These are phyloP conservation scores for Drosophila leontia DNA, from an alignment of 1,140 invertebrate genomes.

Conservation along the genomic window DNA sequence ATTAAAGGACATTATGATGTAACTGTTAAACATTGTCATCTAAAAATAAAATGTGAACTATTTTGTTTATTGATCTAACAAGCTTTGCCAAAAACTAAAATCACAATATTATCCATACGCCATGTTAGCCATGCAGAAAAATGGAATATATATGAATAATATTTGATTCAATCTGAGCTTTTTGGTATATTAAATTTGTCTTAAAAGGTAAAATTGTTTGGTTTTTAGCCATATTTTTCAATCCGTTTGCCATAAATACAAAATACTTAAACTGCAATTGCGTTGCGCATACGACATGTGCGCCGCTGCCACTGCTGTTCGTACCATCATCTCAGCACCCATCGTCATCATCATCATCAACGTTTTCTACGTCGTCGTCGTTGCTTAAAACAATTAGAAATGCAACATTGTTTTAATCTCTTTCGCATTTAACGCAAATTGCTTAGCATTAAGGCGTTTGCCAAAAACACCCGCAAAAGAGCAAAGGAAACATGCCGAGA, in stretches of 20 bases:
- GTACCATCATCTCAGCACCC: constrained; percentile 8
- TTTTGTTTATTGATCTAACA: neutral
- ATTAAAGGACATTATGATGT: neutral
- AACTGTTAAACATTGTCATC: neutral
- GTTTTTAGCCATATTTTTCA: neutral
- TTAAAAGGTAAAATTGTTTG: neutral
- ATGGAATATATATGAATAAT: neutral
- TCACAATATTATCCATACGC: neutral
- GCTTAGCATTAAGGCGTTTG: constrained; percentile 74
- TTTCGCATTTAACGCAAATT: constrained; percentile 83
- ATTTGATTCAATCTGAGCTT: neutral
- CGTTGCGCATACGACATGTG: constrained; percentile 67
- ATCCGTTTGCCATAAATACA: constrained; percentile 63
- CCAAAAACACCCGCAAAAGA: constrained; percentile 61
- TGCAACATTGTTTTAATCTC: constrained; percentile 84
- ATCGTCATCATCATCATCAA: constrained; percentile 33
- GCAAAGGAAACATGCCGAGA: constrained; percentile 21
- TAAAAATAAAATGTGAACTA: neutral
- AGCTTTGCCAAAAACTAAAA: too few relatives aligned
- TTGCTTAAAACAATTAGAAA: constrained; percentile 83
- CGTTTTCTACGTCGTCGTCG: constrained; percentile 22
- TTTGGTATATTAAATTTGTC: neutral
- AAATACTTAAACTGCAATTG: constrained; percentile 76
- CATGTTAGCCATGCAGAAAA: neutral
- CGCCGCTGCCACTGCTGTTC: constrained; percentile 8